Evolutionary conservation across 2,113 vertebrate species (phyloP).

Genomic region (Calcarius ornatus): DNA sequence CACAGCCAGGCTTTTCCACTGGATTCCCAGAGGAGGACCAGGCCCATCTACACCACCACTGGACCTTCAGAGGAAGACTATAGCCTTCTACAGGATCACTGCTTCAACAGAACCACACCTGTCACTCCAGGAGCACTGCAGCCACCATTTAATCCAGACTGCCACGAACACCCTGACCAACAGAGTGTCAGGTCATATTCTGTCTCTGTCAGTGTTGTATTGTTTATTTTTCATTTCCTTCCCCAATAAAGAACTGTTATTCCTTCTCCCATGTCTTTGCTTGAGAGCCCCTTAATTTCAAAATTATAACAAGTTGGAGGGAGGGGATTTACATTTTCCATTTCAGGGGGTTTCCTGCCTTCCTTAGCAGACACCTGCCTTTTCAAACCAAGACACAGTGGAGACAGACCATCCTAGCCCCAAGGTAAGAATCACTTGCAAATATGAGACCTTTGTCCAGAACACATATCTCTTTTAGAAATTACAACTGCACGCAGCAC

Average conservation of each 20-base stretch:
- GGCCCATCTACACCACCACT: not conserved
- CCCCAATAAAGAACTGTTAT: not conserved
- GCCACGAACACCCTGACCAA: not conserved
- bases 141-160: not conserved
- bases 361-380: not conserved
- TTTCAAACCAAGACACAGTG: not conserved
- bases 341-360: not conserved
- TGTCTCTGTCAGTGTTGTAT: not conserved
- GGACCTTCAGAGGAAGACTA: not conserved
- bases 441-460: not conserved
- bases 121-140: not conserved
- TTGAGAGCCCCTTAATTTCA: not conserved
- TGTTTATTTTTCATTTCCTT: not conserved
- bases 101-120: not conserved
- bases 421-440: not conserved
- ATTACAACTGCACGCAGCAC: not conserved
- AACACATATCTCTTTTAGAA: not conserved
- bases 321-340: not conserved
- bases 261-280: not conserved
- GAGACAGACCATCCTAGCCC: not conserved
- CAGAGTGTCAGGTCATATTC: not conserved
- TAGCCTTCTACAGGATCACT: not conserved
- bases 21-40: not conserved
- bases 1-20: no score
- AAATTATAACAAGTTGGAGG: not conserved